Percentiles rank a stretch among this genome's conserved stretches.
phyloP scores from a whole-genome alignment of 2,113 vertebrate species.

The Lepus europaeus region DNA sequence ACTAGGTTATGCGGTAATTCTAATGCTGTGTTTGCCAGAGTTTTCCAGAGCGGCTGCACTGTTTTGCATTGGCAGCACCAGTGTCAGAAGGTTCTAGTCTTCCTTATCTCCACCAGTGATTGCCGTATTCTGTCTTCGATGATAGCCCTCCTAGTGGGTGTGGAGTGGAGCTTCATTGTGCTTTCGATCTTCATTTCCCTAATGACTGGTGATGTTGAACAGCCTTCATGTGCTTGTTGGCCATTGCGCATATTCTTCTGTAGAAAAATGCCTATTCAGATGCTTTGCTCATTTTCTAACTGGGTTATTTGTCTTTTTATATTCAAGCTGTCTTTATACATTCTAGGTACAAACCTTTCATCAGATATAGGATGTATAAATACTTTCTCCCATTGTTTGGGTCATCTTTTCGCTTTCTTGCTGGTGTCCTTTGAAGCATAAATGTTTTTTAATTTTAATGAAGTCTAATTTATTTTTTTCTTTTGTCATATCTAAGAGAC shows the following conservation, averaged over 20 bases:
- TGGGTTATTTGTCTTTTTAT: not conserved
- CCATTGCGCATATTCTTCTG: constrained; percentile 7
- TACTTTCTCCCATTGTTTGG: constrained; percentile 2
- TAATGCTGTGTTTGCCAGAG: not conserved
- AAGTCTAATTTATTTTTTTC: not conserved
- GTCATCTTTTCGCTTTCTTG: not conserved
- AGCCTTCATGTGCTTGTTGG: not conserved
- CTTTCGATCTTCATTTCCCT: not conserved
- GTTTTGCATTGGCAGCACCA: not conserved
- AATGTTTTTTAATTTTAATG: not conserved
- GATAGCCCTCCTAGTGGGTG: not conserved
- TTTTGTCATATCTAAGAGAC: constrained; percentile 5
- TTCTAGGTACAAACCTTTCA: not conserved
- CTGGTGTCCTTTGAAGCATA: not conserved
- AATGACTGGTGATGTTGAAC: not conserved
- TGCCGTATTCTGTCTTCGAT: not conserved
- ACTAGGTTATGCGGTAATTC: not conserved
- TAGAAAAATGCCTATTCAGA: not conserved
- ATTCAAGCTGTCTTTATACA: not conserved
- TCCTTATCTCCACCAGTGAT: not conserved
- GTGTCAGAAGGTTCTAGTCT: not conserved
- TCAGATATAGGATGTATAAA: not conserved
- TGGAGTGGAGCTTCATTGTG: not conserved
- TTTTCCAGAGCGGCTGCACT: not conserved
- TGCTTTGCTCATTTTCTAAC: constrained; percentile 20